These are phyloP conservation scores for Takifugu ocellatus DNA, from an alignment of 2,797 vertebrate genomes.

Conservation along the genomic window DNA sequence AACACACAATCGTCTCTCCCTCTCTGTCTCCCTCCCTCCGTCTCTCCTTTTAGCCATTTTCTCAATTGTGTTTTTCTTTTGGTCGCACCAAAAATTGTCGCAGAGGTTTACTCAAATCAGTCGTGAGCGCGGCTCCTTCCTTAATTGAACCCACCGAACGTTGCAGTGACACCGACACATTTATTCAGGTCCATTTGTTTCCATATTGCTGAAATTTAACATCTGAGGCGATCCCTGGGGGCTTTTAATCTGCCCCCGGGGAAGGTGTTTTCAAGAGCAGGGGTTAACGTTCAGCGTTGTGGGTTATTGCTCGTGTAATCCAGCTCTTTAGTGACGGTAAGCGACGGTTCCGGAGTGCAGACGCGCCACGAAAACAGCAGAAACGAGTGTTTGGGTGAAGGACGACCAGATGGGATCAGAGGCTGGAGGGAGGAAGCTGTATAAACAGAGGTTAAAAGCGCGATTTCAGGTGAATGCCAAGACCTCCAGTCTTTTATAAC, in stretches of 20 bases:
- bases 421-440: background rate
- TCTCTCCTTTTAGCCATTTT: conserved; percentile 36
- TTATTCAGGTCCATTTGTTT: conserved; percentile 31
- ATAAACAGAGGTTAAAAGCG: conserved; percentile 16
- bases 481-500: conserved; percentile 3
- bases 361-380: conserved; percentile 11
- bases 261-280: conserved; percentile 9
- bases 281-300: conserved; percentile 24
- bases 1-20: conserved; percentile 58
- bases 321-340: conserved; percentile 13
- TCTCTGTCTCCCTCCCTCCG: conserved; percentile 23
- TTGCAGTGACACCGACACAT: conserved; percentile 34
- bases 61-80: conserved; percentile 18
- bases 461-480: conserved; percentile 13
- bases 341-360: conserved; percentile 5
- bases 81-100: conserved; percentile 16
- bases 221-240: background rate
- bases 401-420: conserved; percentile 14
- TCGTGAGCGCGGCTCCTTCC: conserved; percentile 3
- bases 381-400: conserved; percentile 3
- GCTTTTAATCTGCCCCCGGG: conserved; percentile 8
- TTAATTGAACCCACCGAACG: conserved; percentile 15
- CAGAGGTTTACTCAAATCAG: background rate
- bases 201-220: conserved; percentile 21
- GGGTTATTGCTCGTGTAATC: conserved; percentile 62